A percentile compares a stretch with the other conserved stretches of the same genome.
Conservation (phyloP, 2,797 vertebrate genomes). For the Spondyliosoma cantharus region DNA sequence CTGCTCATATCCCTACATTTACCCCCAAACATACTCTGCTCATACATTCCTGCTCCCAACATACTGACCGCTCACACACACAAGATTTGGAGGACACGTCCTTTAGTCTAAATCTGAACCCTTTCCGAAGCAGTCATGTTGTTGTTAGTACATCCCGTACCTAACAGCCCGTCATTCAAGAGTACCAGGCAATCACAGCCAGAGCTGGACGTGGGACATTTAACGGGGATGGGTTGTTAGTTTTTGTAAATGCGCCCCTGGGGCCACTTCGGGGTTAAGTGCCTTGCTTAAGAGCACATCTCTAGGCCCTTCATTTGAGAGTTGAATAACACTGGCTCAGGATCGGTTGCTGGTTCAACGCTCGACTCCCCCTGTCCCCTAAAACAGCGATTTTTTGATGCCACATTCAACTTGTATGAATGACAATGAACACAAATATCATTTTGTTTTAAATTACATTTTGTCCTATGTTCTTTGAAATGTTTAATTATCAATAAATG, state of each 20-base stretch:
- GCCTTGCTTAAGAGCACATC: constrained; percentile 82
- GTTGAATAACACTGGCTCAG: constrained; percentile 76
- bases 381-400: constrained; percentile 69
- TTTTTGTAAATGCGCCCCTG: constrained; percentile 68
- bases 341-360: constrained; percentile 81
- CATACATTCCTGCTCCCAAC: constrained; percentile 76
- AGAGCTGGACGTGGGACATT: constrained; percentile 64
- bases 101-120: constrained; percentile 56
- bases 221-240: constrained; percentile 60
- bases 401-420: constrained; percentile 81
- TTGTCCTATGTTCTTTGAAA: constrained; percentile 80
- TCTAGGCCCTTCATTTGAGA: constrained; percentile 75
- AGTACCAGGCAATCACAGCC: constrained; percentile 62
- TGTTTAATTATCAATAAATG: constrained; percentile 84
- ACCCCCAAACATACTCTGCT: constrained; percentile 51
- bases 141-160: constrained; percentile 51
- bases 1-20: constrained; percentile 26
- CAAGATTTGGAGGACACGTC: constrained; percentile 54
- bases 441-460: constrained; percentile 82
- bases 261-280: constrained; percentile 79
- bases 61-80: constrained; percentile 52
- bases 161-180: constrained; percentile 48
- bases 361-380: constrained; percentile 51
- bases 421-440: constrained; percentile 74
- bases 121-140: constrained; percentile 54